Evolutionary conservation across 2,888 invertebrate species (phyloP).

Genomic region (Pecten maximus): DNA sequence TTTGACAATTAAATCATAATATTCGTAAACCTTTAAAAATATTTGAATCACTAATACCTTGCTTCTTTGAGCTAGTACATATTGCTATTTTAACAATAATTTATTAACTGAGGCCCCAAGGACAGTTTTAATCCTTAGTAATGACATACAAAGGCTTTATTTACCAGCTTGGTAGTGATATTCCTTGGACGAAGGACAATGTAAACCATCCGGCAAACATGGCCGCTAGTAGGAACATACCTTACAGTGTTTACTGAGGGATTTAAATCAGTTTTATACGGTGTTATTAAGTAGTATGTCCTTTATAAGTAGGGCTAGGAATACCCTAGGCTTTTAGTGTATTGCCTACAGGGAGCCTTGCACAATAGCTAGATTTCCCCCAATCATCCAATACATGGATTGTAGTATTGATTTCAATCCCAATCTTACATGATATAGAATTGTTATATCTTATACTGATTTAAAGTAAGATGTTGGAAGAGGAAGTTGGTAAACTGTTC

Average conservation of each 20-base stretch:
- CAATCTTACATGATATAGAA: neutral
- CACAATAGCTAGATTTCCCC: neutral
- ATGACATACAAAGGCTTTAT: neutral
- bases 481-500: neutral
- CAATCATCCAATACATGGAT: neutral
- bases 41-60: neutral
- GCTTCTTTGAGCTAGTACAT: neutral
- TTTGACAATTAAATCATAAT: neutral
- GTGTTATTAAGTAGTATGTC: neutral
- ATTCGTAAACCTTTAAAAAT: neutral
- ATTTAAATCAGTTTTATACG: neutral
- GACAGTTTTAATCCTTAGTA: neutral
- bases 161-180: neutral
- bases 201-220: neutral
- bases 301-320: neutral
- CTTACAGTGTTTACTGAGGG: neutral
- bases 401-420: neutral
- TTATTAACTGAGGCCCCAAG: neutral
- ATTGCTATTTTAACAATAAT: conserved; percentile 14
- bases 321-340: neutral
- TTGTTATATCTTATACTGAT: too few species aligned
- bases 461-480: too few species aligned
- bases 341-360: neutral
- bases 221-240: neutral
- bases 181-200: neutral